Conservation (phyloP, 2,888 invertebrate genomes). For the Drosophila testacea region DNA sequence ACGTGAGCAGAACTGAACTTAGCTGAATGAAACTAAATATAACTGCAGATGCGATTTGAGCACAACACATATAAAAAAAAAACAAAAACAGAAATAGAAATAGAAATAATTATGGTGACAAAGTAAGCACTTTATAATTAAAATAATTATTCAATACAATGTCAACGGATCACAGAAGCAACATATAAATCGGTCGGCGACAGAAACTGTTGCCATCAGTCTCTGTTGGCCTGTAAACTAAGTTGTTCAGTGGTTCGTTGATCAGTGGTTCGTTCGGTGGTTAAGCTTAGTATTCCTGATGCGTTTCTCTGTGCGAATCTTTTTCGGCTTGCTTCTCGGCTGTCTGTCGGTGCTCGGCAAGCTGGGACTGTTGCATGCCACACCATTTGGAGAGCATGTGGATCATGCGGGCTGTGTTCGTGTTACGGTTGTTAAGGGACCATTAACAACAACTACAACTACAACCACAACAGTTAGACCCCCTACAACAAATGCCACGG, state of each 20-base stretch:
- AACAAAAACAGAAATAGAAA: constrained; percentile 8
- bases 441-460: constrained; percentile 36
- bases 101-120: constrained; percentile 1
- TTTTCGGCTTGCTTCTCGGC: constrained; percentile 15
- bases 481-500: constrained; percentile 20
- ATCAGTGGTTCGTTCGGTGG: constrained; percentile 8
- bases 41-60: constrained; percentile 6
- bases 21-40: constrained; percentile 4
- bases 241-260: constrained; percentile 26
- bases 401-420: constrained; percentile 68
- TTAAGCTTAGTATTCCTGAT: constrained; percentile 4
- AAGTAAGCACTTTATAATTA: constrained; percentile 18
- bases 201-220: constrained; percentile 25
- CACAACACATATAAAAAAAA: background rate
- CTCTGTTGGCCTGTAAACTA: constrained; percentile 9
- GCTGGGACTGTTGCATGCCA: constrained; percentile 11
- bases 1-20: constrained; percentile 11
- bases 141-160: constrained; percentile 12
- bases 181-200: constrained; percentile 41
- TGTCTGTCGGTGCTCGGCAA: constrained; percentile 6
- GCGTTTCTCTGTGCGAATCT: constrained; percentile 7
- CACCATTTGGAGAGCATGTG: constrained; percentile 56
- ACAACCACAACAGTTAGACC: constrained; percentile 29
- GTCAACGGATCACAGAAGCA: constrained; percentile 16
- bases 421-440: constrained; percentile 58